phyloP scores from a whole-genome alignment of 2,113 vertebrate genomes.

The Gulo gulo region DNA sequence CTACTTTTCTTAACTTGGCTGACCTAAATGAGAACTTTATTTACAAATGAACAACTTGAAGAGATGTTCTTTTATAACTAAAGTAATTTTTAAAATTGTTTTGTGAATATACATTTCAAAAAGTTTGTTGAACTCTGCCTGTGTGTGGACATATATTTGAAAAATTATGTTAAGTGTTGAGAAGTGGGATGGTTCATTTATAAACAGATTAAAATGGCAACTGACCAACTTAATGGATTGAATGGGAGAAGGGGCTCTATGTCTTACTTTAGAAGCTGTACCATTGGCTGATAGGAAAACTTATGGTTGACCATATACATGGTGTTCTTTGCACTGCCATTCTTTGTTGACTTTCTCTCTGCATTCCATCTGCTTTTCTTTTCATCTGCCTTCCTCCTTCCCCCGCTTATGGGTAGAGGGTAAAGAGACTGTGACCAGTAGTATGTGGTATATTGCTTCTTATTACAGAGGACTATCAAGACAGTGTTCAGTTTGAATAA shows the following conservation, averaged over 20 bases:
- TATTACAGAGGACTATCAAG: background rate
- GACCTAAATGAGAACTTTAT: slow-evolving; percentile 7
- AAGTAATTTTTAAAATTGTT: background rate
- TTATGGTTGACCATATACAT: background rate
- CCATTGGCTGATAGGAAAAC: background rate
- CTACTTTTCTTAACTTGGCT: background rate
- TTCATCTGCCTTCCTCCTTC: background rate
- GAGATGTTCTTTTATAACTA: background rate
- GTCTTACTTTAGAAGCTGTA: background rate
- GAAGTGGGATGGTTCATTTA: background rate
- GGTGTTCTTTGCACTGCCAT: background rate
- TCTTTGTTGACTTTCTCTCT: background rate
- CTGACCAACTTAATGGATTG: background rate
- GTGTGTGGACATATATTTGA: background rate
- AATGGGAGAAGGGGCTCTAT: background rate
- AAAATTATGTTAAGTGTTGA: background rate
- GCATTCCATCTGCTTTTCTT: background rate
- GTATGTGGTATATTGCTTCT: background rate
- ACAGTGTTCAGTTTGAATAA: background rate
- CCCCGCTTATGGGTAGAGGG: background rate
- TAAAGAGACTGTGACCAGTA: background rate
- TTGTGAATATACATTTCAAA: background rate
- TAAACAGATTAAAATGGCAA: slow-evolving; percentile 39
- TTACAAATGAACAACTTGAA: background rate
- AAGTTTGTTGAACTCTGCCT: background rate